These are phyloP conservation scores for Dione vanillae DNA, from an alignment of 2,888 invertebrate genomes.

Conservation along the genomic window DNA sequence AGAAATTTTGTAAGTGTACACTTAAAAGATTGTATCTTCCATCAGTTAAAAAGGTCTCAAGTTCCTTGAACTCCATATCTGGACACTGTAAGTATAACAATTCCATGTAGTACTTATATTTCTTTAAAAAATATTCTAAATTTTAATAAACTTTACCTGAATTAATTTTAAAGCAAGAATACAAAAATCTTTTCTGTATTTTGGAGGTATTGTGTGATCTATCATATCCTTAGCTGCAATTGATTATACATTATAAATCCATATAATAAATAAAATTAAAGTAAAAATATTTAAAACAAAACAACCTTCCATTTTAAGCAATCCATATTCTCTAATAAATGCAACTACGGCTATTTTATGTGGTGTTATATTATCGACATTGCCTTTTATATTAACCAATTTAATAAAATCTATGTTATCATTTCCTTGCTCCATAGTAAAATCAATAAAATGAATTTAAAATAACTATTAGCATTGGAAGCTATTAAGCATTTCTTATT, in stretches of 20 bases:
- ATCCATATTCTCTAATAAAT: constrained; percentile 90
- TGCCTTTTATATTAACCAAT: constrained; percentile 69
- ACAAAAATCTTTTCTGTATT: constrained; percentile 90
- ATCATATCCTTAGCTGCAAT: constrained; percentile 78
- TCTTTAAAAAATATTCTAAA: constrained; percentile 21
- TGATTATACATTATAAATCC: background rate
- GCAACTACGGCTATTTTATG: constrained; percentile 91
- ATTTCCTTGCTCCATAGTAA: constrained; percentile 64
- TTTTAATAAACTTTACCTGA: constrained; percentile 78
- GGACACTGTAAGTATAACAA: constrained; percentile 84
- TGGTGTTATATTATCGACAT: constrained; percentile 88
- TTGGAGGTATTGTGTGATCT: constrained; percentile 80
- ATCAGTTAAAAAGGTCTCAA: constrained; percentile 86
- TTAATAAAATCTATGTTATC: constrained; percentile 73
- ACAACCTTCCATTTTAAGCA: constrained; percentile 82
- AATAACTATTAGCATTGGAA: background rate
- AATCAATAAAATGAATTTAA: background rate
- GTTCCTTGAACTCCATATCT: constrained; percentile 89
- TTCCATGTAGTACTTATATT: background rate
- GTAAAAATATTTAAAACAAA: constrained; percentile 26
- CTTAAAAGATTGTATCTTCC: constrained; percentile 84
- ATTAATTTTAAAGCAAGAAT: constrained; percentile 91
- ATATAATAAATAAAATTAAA: background rate
- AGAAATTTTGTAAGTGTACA: constrained; percentile 84
- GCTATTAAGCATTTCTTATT: background rate